Base-by-base conservation (phyloP, 2,113 vertebrate species). In the Leucoraja erinaceus region DNA sequence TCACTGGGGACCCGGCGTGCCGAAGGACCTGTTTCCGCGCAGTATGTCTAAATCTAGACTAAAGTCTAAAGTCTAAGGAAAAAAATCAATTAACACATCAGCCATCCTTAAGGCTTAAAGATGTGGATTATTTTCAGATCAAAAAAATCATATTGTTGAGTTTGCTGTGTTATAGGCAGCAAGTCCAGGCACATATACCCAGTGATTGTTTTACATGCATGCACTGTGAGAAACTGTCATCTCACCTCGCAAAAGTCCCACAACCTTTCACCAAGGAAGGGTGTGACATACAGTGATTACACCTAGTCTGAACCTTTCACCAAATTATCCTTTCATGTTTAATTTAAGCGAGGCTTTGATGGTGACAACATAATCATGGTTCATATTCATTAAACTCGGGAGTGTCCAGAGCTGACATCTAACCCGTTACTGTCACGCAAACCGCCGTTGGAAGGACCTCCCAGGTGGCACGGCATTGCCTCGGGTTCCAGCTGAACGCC, bases 261-360 rank as follows among this genome's bases (percentile, higher is more conserved):
- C 79, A 84, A 22, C 18, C 3, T 20, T 18, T 18, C 5, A 20
- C 12, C 18, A 18, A 81, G 79, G 79, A 18, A 81, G 79, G 79
- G 81, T 61, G 81, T n/a, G 81, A 59, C 25, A 10, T 28, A 12
- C 3, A 61, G 25, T 59, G 11, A 86, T 61, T 61, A 83, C 79
- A 10, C 79, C 79, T 38, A 54, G 0, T 8, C 1, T 83, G 11
- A 84, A 59, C 33, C 81, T 28, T 59, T 61, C 25, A 86, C 81
- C 22, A 61, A n/a, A 11, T 28, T 86, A 59, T 38, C 38, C 9
- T 22, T 22, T 54, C 6, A 54, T 47, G 25, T 9, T 86, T 86
- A 54, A 86, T 59, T 86, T 86, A n/a, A 86, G n/a, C 38, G 54
- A 14, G 25, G 81, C 81, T 86, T 61, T 86, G 81, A 59, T 86